Percentiles rank a stretch among this genome's conserved stretches.
Conservation (phyloP, 23 tunicate species). For the Halocynthia roretzi region DNA sequence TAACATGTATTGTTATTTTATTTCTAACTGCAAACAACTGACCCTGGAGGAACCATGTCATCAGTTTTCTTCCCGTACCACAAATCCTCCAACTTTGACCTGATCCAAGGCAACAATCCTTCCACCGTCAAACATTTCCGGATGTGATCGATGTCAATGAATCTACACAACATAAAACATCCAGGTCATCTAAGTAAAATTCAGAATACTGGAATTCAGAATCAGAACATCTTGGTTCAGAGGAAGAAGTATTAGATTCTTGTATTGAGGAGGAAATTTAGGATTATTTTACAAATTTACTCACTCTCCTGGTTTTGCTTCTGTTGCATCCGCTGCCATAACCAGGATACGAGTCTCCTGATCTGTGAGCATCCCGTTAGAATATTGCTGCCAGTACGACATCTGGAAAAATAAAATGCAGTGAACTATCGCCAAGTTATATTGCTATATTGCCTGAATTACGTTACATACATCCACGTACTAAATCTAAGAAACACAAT, state of each 20-base stretch:
- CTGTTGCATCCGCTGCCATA: slow-evolving; percentile 66
- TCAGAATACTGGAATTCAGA: neutral
- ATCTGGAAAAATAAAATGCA: slow-evolving; percentile 24
- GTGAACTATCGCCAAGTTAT: neutral
- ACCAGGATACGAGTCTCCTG: slow-evolving; percentile 79
- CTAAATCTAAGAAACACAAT: no score
- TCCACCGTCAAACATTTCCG: slow-evolving; percentile 52
- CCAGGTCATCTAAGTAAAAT: no score
- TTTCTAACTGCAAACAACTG: no score
- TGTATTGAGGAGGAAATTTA: no score
- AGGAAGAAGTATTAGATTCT: no score
- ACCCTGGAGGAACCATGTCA: slow-evolving; percentile 61
- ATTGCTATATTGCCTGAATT: neutral
- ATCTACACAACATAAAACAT: slow-evolving; percentile 14
- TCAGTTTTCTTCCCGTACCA: slow-evolving; percentile 46
- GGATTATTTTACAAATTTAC: neutral
- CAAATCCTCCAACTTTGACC: slow-evolving; percentile 57
- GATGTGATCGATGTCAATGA: slow-evolving; percentile 39
- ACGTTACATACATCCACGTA: no score
- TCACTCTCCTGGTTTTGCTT: slow-evolving; percentile 66
- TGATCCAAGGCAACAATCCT: slow-evolving; percentile 41
- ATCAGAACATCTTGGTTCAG: no score
- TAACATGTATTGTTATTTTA: no score
- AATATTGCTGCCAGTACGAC: slow-evolving; percentile 77
- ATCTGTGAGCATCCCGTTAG: slow-evolving; percentile 65